A percentile compares a stretch with the other conserved stretches of the same genome.
Evolutionary conservation across 2,797 vertebrate genomes (phyloP).

Genomic region (Enteromius afrohamiltoni): DNA sequence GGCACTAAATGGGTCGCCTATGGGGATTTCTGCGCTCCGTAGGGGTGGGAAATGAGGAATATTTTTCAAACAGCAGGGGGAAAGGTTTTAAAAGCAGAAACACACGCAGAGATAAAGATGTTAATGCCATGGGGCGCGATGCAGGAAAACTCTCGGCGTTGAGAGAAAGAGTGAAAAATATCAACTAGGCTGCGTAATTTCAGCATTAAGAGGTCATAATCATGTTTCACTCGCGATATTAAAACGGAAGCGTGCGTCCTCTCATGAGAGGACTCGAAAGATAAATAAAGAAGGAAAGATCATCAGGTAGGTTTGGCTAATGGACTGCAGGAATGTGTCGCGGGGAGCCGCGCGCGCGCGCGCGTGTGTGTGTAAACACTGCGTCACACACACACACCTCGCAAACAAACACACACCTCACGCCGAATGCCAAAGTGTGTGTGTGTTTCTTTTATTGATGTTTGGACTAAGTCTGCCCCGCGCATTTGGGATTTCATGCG

Average conservation of each 20-base stretch:
- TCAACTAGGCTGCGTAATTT: slow-evolving; percentile 91
- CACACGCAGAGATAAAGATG: slow-evolving; percentile 99
- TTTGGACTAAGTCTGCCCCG: slow-evolving; percentile 41
- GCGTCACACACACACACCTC: slow-evolving; percentile 8
- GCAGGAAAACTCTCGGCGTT: slow-evolving; percentile 89
- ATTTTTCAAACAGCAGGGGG: slow-evolving; percentile 99
- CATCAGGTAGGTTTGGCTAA: slow-evolving; percentile 72
- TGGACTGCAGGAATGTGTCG: slow-evolving; percentile 45
- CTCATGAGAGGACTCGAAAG: slow-evolving; percentile 78
- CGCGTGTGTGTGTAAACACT: slow-evolving; percentile 32
- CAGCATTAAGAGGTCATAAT: slow-evolving; percentile 99
- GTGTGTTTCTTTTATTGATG: slow-evolving; percentile 49
- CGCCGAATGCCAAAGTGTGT: slow-evolving; percentile 4
- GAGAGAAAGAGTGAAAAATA: slow-evolving; percentile 69
- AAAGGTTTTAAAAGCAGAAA: slow-evolving; percentile 99
- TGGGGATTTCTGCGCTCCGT: slow-evolving; percentile 99
- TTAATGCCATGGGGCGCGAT: slow-evolving; percentile 98
- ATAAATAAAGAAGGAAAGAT: slow-evolving; percentile 78
- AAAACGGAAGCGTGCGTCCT: slow-evolving; percentile 97
- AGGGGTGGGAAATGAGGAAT: slow-evolving; percentile 99
- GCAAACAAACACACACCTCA: slow-evolving; percentile 42
- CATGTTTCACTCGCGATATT: slow-evolving; percentile 99
- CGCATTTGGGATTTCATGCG: slow-evolving; percentile 36
- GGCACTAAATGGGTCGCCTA: slow-evolving; percentile 99
- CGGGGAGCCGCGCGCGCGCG: not conserved